Percentiles rank a stretch among this genome's conserved stretches.
phyloP scores from a whole-genome alignment of 2,113 vertebrate genomes.

The Alces alces region DNA sequence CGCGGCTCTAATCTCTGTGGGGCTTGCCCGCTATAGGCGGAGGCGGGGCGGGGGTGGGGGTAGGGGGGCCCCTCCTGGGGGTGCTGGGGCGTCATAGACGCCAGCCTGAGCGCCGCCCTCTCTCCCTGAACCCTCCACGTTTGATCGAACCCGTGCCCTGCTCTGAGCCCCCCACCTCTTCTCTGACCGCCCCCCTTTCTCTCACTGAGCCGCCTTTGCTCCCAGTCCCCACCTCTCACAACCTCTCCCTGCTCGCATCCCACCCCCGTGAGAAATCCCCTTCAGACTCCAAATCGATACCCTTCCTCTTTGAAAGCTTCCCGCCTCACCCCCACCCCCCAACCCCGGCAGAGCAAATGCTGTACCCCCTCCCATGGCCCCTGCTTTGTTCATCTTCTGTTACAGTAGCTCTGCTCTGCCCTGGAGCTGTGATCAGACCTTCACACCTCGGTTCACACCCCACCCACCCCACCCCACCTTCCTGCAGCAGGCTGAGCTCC shows the following conservation, averaged over 20 bases:
- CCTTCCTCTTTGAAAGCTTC: constrained; percentile 2
- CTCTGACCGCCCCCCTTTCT: neutral
- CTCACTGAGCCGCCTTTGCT: neutral
- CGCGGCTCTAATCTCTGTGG: neutral
- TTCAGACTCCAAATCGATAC: neutral
- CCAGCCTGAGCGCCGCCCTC: neutral
- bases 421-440: neutral
- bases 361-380: neutral
- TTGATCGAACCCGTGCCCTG: neutral
- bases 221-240: neutral
- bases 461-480: neutral
- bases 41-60: neutral
- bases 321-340: neutral
- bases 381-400: neutral
- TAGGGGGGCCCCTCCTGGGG: neutral
- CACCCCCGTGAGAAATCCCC: neutral
- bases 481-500: neutral
- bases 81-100: neutral
- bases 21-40: neutral
- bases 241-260: neutral
- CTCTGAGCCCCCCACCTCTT: neutral
- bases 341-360: neutral
- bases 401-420: neutral
- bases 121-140: too few relatives aligned
- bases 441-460: neutral